Evolutionary conservation across 92 coral and sea anemone genomes (phyloP).

Genomic region (Siderastrea siderea): DNA sequence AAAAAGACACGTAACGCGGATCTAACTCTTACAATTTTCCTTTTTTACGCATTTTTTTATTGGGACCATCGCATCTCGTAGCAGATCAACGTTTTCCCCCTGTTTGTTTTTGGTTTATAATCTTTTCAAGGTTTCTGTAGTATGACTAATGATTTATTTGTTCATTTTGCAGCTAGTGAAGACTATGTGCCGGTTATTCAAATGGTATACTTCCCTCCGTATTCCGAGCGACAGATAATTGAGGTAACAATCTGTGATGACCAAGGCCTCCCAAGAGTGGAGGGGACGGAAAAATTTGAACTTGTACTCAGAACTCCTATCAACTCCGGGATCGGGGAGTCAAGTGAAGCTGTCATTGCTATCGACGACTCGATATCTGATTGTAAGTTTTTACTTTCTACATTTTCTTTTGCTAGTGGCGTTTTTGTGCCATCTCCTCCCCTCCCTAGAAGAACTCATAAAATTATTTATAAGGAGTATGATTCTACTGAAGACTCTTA

Average conservation of each 20-base stretch:
- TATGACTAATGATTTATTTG: background rate
- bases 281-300: constrained; percentile 88
- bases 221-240: constrained; percentile 68
- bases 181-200: constrained; percentile 93
- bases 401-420: too few relatives aligned
- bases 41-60: too few relatives aligned
- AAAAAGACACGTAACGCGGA: too few relatives aligned
- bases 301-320: constrained; percentile 90
- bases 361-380: constrained; percentile 89
- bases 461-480: too few relatives aligned
- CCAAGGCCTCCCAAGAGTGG: constrained; percentile 89
- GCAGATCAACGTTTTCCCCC: too few relatives aligned
- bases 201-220: constrained; percentile 86
- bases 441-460: too few relatives aligned
- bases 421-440: too few relatives aligned
- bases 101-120: too few relatives aligned
- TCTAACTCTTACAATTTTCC: too few relatives aligned
- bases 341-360: constrained; percentile 65
- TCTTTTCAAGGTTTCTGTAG: background rate
- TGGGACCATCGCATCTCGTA: too few relatives aligned
- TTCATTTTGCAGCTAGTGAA: constrained; percentile 74
- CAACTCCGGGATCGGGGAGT: constrained; percentile 76
- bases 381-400: constrained; percentile 66
- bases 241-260: constrained; percentile 91
- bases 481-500: too few relatives aligned